Evolutionary conservation across 2,888 invertebrate genomes (phyloP).

Genomic region (Sepioteuthis lessoniana): DNA sequence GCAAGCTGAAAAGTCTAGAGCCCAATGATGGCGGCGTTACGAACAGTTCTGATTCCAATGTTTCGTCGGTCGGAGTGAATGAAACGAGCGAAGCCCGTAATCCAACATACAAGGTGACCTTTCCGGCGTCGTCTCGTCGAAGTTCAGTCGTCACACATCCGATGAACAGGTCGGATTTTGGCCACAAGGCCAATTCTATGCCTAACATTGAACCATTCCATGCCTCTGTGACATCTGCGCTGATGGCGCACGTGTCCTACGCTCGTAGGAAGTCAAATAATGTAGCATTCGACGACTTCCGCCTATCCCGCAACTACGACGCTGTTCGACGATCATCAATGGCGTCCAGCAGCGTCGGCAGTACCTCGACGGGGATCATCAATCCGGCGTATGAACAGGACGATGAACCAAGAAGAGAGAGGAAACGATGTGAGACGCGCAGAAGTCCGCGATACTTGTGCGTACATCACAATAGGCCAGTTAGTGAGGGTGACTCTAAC

Average conservation of each 20-base stretch:
- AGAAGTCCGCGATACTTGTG: background rate
- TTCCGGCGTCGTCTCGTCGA: slow-evolving; percentile 1
- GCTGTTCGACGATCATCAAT: slow-evolving; percentile 38
- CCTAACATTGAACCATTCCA: slow-evolving; percentile 48
- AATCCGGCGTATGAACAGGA: slow-evolving; percentile 46
- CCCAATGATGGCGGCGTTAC: background rate
- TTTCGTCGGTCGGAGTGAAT: background rate
- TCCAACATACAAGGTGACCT: slow-evolving; percentile 13
- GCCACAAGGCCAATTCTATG: slow-evolving; percentile 43
- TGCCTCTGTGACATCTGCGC: background rate
- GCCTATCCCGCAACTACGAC: background rate
- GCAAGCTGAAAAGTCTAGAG: background rate
- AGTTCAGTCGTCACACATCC: slow-evolving; percentile 35
- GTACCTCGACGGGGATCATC: slow-evolving; percentile 43
- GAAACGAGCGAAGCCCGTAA: background rate
- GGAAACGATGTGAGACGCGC: background rate
- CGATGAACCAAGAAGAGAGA: background rate
- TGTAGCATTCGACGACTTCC: slow-evolving; percentile 34
- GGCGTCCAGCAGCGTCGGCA: slow-evolving; percentile 23
- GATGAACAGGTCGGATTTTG: slow-evolving; percentile 34
- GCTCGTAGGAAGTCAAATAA: slow-evolving; percentile 36
- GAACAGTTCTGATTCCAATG: slow-evolving; percentile 41
- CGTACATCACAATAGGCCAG: slow-evolving; percentile 40
- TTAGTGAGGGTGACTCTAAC: slow-evolving; percentile 46
- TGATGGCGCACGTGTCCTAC: slow-evolving; percentile 35